phyloP scores from a whole-genome alignment of 2,113 vertebrate genomes.

The Bambusicola thoracicus region DNA sequence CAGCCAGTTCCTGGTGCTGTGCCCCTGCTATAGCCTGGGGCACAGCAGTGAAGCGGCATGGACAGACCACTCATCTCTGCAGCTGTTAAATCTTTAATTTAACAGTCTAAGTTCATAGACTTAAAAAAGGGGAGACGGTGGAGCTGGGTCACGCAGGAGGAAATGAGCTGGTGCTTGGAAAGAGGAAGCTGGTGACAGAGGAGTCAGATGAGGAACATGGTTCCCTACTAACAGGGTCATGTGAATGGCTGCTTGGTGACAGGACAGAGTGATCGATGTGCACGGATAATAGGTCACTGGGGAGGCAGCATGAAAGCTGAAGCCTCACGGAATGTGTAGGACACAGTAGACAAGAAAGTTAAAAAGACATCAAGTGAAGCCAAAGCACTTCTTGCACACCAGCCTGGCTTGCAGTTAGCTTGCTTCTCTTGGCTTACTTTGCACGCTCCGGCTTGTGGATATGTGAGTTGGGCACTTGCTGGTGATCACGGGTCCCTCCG shows the following conservation, averaged over 20 bases:
- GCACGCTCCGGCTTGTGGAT: background rate
- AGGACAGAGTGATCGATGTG: slow-evolving; percentile 4
- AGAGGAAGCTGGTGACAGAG: slow-evolving; percentile 1
- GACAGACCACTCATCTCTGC: background rate
- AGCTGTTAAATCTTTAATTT: background rate
- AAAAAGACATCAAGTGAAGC: background rate
- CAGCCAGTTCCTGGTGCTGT: fast-evolving
- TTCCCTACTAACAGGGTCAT: slow-evolving; percentile 4
- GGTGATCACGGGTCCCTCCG: background rate
- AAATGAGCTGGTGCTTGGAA: background rate
- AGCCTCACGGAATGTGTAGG: slow-evolving; percentile 13
- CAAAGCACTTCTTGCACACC: background rate
- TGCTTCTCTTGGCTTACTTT: background rate
- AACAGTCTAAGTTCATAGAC: background rate
- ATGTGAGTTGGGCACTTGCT: background rate
- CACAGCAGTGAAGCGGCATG: background rate
- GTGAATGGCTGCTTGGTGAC: slow-evolving; percentile 23
- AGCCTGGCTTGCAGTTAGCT: fast-evolving
- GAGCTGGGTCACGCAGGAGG: background rate
- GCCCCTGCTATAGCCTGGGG: background rate
- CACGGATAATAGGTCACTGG: background rate
- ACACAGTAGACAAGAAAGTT: background rate
- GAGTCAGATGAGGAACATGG: background rate
- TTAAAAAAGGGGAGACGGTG: background rate
- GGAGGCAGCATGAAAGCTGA: slow-evolving; percentile 18